phyloP scores from a whole-genome alignment of 2,113 vertebrate species.

The Atractosteus spatula region DNA sequence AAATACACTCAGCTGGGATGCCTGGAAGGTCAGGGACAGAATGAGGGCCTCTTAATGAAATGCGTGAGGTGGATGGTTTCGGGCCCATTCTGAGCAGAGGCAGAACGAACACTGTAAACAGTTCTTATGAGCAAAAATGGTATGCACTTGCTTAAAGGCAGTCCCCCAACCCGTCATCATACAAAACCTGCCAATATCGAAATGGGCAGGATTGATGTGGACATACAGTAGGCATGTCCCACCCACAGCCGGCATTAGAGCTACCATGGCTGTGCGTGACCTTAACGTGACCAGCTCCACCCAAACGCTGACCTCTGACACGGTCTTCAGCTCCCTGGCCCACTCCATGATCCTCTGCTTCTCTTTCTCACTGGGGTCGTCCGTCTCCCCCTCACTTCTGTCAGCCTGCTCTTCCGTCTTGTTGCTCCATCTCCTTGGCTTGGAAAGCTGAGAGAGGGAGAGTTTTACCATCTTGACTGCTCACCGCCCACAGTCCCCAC shows the following conservation, averaged over 20 bases:
- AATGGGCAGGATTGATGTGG: not conserved
- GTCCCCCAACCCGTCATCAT: not conserved
- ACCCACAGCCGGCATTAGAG: not conserved
- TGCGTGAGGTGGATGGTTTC: too few relatives aligned
- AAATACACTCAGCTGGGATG: too few relatives aligned
- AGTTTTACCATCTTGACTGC: not conserved
- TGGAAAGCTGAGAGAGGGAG: conserved; percentile 23
- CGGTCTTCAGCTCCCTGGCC: conserved; percentile 63
- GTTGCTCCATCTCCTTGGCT: conserved; percentile 26
- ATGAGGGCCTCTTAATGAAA: too few relatives aligned
- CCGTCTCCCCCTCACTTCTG: conserved; percentile 7
- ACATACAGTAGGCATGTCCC: not conserved
- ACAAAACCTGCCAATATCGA: not conserved
- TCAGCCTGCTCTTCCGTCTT: conserved; percentile 26
- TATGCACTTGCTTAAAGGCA: too few relatives aligned
- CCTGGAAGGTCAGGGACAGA: too few relatives aligned
- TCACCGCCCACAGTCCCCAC: too few relatives aligned
- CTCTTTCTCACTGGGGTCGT: conserved; percentile 23
- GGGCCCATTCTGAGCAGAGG: too few relatives aligned
- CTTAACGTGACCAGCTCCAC: not conserved
- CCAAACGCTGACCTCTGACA: conserved; percentile 51
- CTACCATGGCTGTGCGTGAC: not conserved
- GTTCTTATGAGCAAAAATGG: too few relatives aligned
- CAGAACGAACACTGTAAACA: too few relatives aligned
- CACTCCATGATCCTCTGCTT: conserved; percentile 58